Evolutionary conservation across 2,888 invertebrate genomes (phyloP).

Genomic region (Drosophila limbata): DNA sequence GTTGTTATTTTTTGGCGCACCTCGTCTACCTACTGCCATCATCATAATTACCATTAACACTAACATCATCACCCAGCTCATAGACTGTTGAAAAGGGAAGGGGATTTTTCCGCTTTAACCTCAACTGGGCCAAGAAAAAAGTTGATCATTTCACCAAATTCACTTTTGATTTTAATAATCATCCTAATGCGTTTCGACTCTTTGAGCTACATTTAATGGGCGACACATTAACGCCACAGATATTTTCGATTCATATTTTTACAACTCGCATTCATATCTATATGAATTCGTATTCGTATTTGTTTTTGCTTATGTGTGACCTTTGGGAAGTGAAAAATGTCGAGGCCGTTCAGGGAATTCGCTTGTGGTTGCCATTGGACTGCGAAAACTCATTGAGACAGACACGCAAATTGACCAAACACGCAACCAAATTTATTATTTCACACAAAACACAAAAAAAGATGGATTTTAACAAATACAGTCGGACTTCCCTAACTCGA

Average conservation of each 20-base stretch:
- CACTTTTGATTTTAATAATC: conserved; percentile 78
- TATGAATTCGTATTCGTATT: background rate
- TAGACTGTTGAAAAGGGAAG: conserved; percentile 2
- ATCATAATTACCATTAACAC: conserved; percentile 57
- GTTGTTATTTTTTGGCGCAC: conserved; percentile 66
- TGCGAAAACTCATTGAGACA: conserved; percentile 61
- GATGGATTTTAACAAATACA: conserved; percentile 20
- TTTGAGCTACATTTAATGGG: conserved; percentile 58
- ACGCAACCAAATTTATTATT: conserved; percentile 56
- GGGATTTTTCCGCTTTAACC: conserved; percentile 36
- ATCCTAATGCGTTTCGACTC: conserved; percentile 45
- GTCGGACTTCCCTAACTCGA: too few species aligned
- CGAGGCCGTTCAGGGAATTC: conserved; percentile 67
- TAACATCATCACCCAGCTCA: conserved; percentile 60
- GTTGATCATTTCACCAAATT: conserved; percentile 68
- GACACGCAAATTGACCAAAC: conserved; percentile 73
- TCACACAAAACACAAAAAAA: conserved; percentile 18
- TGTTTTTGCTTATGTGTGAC: conserved; percentile 41
- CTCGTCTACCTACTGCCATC: conserved; percentile 58
- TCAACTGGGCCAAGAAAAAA: conserved; percentile 30
- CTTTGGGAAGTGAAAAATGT: conserved; percentile 58
- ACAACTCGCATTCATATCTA: background rate
- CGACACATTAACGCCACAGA: conserved; percentile 51
- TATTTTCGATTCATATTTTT: conserved; percentile 32
- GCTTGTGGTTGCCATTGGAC: conserved; percentile 47